Base-by-base conservation (phyloP, 2,888 invertebrate species). In the Meganola albula region DNA sequence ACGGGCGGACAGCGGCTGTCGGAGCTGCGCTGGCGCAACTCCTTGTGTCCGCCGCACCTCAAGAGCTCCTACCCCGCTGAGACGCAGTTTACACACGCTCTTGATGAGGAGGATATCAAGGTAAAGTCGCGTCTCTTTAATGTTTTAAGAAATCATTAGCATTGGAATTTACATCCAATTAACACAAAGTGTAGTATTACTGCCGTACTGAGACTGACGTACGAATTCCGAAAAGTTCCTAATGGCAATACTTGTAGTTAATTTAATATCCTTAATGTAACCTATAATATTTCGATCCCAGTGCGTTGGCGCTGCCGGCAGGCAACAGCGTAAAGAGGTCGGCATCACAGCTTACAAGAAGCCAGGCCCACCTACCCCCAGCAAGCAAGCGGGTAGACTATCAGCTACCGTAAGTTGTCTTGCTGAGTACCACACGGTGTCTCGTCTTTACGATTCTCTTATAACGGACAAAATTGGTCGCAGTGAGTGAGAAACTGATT, bases 351-450 rank as follows among this genome's bases (percentile, higher is more conserved):
- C 92, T 0, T 95, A 95, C 67, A 94, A 93, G 83, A 91, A 90
- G 58, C 95, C 95, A 0, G 95, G 95, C 1, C 95, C 94, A 25
- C 95, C 95, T 12, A 95, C 95, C 1, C 95, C 95, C 0, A 93
- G 93, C 75, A 95, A 94, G 76, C 91, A 93, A 66, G 93, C 93
- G 7, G 91, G 91, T 1, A 86, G 93, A 42, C 74, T 90, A 5
- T 94, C 94, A 0, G 88, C 91, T 26, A 91, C 91, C 69, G 90
- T 92, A 62, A 75, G 79, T 49, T 8, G 12, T n/a, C n/a, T n/a
- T n/a, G n/a, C n/a, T n/a, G n/a, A n/a, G n/a, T n/a, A n/a, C n/a
- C n/a, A n/a, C n/a, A n/a, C n/a, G n/a, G n/a, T n/a, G n/a, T n/a
- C n/a, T n/a, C n/a, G n/a, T n/a, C n/a, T n/a, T n/a, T n/a, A n/a